Conservation (phyloP, 2,888 invertebrate genomes). For the Agriopis leucophaearia region DNA sequence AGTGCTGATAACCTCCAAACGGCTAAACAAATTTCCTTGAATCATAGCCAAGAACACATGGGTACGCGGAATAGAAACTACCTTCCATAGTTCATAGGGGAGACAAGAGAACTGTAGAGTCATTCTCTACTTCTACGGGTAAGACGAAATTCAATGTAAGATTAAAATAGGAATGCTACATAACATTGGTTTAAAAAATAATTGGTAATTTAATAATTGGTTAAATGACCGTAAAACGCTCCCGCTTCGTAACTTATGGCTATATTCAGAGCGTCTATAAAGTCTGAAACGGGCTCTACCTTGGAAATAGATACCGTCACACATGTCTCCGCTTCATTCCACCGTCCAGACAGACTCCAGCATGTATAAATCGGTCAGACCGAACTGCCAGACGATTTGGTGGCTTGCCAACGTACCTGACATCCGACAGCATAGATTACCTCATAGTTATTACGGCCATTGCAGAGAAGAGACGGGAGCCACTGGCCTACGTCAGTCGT, state of each 20-base stretch:
- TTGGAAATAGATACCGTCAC: conserved; percentile 36
- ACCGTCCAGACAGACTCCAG: conserved; percentile 58
- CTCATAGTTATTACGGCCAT: neutral
- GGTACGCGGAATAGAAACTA: no score
- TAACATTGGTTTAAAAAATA: no score
- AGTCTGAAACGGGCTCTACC: neutral
- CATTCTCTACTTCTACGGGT: no score
- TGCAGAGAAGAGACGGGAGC: conserved; percentile 13
- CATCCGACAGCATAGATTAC: conserved; percentile 1
- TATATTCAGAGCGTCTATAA: neutral
- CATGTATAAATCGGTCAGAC: conserved; percentile 56
- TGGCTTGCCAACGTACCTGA: conserved; percentile 56
- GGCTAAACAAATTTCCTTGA: no score
- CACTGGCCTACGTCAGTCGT: conserved; percentile 52
- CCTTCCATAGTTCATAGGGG: no score
- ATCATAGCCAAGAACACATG: no score
- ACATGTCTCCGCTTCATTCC: conserved; percentile 41
- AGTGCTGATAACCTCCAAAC: no score
- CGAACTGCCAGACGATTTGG: conserved; percentile 61
- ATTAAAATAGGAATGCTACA: no score
- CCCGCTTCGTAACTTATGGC: neutral
- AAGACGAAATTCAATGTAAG: no score
- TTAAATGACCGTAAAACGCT: no score
- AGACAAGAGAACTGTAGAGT: no score
- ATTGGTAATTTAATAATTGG: no score